Conservation (phyloP, 1,140 invertebrate species). For the Helicoverpa armigera region DNA sequence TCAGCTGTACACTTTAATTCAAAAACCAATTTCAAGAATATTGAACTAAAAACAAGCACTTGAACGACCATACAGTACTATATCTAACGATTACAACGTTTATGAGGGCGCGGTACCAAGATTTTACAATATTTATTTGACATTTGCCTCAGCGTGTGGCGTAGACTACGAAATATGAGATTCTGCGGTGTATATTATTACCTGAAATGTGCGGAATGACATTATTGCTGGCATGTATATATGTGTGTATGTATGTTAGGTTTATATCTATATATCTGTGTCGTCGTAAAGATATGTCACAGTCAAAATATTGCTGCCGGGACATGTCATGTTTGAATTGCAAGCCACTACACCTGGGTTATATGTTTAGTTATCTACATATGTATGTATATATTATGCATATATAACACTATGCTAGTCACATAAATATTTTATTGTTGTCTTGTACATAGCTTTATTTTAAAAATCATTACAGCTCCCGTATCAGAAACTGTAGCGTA, state of each 20-base stretch:
- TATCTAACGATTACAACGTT: slow-evolving; percentile 42
- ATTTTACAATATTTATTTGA: slow-evolving; percentile 60
- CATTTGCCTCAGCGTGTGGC: slow-evolving; percentile 42
- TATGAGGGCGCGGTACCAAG: slow-evolving; percentile 33
- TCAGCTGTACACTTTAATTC: no score
- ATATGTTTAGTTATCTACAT: neutral
- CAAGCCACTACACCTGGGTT: slow-evolving; percentile 12
- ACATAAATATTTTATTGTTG: slow-evolving; percentile 17
- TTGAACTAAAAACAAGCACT: slow-evolving; percentile 18
- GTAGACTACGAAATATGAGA: slow-evolving; percentile 54
- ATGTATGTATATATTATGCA: slow-evolving; percentile 12
- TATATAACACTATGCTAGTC: neutral
- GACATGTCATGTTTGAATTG: slow-evolving; percentile 47
- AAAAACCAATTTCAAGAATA: slow-evolving; percentile 20
- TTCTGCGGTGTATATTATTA: slow-evolving; percentile 59
- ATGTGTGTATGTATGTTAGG: neutral
- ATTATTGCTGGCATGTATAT: slow-evolving; percentile 55
- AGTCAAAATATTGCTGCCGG: slow-evolving; percentile 51
- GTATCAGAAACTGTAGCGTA: neutral
- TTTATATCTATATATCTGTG: slow-evolving; percentile 6
- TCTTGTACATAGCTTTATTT: neutral
- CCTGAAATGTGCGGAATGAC: slow-evolving; percentile 54
- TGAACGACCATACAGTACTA: slow-evolving; percentile 13
- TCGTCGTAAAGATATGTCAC: slow-evolving; percentile 49
- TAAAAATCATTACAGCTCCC: neutral